Conservation (phyloP, 2,797 vertebrate genomes). For the Poecilia velifera region DNA sequence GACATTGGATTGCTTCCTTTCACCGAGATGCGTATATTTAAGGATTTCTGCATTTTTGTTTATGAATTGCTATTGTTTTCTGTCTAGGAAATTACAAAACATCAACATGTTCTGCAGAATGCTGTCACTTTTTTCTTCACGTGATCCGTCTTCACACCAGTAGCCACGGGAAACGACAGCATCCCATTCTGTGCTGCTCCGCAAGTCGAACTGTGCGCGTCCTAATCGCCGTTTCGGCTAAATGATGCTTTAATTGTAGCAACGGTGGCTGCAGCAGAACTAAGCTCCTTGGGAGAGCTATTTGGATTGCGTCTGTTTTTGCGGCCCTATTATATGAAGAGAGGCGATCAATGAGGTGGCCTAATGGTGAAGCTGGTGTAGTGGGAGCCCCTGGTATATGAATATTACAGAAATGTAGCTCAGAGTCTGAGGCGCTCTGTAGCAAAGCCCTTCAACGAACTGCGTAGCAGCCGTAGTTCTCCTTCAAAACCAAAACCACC, state of each 20-base stretch:
- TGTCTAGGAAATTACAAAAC: constrained; percentile 7
- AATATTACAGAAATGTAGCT: constrained; percentile 12
- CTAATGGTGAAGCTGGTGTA: constrained; percentile 55
- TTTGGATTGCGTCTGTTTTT: constrained; percentile 54
- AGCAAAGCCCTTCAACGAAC: constrained; percentile 17
- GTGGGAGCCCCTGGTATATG: constrained; percentile 27
- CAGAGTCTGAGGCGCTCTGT: not conserved
- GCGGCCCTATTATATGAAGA: constrained; percentile 50
- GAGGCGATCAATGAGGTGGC: constrained; percentile 59
- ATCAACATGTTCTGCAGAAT: constrained; percentile 2
- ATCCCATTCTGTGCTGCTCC: constrained; percentile 32
- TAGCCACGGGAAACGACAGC: constrained; percentile 46
- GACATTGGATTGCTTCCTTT: constrained; percentile 14
- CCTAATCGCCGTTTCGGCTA: constrained; percentile 61
- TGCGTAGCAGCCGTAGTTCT: constrained; percentile 13
- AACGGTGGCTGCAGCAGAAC: constrained; percentile 59
- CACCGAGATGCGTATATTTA: not conserved
- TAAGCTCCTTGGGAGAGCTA: constrained; percentile 63
- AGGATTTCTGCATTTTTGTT: constrained; percentile 13
- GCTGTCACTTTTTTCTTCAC: constrained; percentile 39
- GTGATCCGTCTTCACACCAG: constrained; percentile 55
- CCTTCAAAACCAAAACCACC: constrained; percentile 12
- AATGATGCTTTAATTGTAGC: constrained; percentile 74
- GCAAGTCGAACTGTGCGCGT: constrained; percentile 58
- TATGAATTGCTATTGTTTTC: constrained; percentile 9